These are phyloP conservation scores for Sthenelais limicola DNA, from an alignment of 2,888 invertebrate genomes.

Conservation along the genomic window DNA sequence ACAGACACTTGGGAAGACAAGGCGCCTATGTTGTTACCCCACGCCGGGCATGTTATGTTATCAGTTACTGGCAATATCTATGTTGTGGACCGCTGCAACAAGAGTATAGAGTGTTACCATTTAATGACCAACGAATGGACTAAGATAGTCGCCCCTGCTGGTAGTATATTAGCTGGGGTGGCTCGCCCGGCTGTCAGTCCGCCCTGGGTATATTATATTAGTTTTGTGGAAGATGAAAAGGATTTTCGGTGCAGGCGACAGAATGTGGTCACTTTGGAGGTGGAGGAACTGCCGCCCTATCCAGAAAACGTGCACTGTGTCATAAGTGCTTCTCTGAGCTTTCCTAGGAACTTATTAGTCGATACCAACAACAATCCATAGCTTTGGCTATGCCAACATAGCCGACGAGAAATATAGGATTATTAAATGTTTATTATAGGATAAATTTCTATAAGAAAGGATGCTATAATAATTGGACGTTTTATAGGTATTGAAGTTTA, in stretches of 20 bases:
- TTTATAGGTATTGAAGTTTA: no score
- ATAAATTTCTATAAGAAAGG: no score
- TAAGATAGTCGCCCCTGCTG: constrained; percentile 29
- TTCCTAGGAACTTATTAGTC: constrained; percentile 34
- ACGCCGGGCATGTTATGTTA: constrained; percentile 47
- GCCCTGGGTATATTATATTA: constrained; percentile 44
- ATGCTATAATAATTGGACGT: no score
- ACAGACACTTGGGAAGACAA: constrained; percentile 40
- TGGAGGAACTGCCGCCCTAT: constrained; percentile 39
- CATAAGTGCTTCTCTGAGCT: constrained; percentile 42
- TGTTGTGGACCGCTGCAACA: constrained; percentile 40
- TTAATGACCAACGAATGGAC: constrained; percentile 38
- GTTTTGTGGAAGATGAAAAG: constrained; percentile 33
- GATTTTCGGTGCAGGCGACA: constrained; percentile 37
- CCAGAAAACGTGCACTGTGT: constrained; percentile 47
- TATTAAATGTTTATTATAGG: no score
- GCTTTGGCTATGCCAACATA: no score
- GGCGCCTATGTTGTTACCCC: constrained; percentile 42
- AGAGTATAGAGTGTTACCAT: constrained; percentile 39
- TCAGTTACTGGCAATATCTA: constrained; percentile 29
- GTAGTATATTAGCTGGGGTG: constrained; percentile 26
- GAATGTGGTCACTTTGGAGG: constrained; percentile 40
- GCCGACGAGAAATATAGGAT: no score
- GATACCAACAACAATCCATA: constrained; percentile 45
- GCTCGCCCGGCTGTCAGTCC: constrained; percentile 41